Evolutionary conservation across 2,113 vertebrate species (phyloP).

Genomic region (Arizona elegans): DNA sequence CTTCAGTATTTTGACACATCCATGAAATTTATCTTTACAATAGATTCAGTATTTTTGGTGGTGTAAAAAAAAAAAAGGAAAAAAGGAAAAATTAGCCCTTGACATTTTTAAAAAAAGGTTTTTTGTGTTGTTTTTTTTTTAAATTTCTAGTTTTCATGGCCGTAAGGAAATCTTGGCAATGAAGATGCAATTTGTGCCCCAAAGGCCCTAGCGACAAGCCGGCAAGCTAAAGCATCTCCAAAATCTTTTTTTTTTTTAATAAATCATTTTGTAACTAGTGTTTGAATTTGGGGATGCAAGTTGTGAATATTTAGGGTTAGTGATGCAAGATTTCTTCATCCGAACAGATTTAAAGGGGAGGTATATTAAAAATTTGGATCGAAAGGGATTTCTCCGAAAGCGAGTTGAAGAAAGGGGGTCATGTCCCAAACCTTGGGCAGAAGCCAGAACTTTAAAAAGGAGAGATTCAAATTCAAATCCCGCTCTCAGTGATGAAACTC

Average conservation of each 20-base stretch:
- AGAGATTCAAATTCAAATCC: background rate
- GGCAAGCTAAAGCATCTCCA: background rate
- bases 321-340: background rate
- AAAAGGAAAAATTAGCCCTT: background rate
- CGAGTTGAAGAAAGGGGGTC: background rate
- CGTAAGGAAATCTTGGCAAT: constrained; percentile 23
- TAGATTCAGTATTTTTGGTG: constrained; percentile 20
- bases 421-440: background rate
- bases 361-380: background rate
- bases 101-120: background rate
- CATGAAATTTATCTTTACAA: constrained; percentile 39
- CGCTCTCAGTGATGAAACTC: background rate
- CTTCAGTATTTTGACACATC: constrained; percentile 50
- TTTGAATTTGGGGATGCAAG: background rate
- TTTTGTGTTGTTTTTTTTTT: background rate
- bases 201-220: background rate
- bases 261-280: background rate
- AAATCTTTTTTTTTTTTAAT: background rate
- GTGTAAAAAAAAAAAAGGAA: background rate
- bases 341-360: background rate
- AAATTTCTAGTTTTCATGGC: background rate
- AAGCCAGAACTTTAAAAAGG: background rate
- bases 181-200: background rate
- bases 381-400: background rate
- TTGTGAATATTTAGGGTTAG: background rate